phyloP scores from a whole-genome alignment of 2,888 invertebrate species.

The Athalia rosae region DNA sequence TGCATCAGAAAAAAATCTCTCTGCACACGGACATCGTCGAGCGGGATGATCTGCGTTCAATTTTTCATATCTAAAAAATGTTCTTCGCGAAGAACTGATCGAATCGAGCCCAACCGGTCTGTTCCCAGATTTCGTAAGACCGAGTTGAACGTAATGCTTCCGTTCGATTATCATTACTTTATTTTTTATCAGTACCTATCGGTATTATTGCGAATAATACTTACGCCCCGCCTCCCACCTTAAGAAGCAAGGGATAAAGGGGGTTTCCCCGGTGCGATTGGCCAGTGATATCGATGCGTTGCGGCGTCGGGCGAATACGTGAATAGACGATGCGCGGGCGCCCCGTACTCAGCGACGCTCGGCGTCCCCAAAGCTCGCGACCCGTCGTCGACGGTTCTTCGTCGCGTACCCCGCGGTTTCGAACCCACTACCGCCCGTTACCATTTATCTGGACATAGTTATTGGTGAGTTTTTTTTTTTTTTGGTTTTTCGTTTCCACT shows the following conservation, averaged over 20 bases:
- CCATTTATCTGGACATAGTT: slow-evolving; percentile 71
- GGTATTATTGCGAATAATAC: slow-evolving; percentile 38
- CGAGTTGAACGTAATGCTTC: not conserved
- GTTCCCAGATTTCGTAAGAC: not conserved
- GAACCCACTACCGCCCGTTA: slow-evolving; percentile 68
- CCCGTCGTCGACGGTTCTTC: slow-evolving; percentile 68
- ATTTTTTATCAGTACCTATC: slow-evolving; percentile 7
- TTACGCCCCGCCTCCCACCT: slow-evolving; percentile 71
- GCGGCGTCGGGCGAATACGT: slow-evolving; percentile 59
- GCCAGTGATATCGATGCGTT: slow-evolving; percentile 76
- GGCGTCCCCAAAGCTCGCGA: slow-evolving; percentile 69
- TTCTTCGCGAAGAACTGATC: too few relatives aligned
- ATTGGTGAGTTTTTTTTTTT: slow-evolving; percentile 69
- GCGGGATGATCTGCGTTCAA: too few relatives aligned
- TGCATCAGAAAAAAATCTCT: too few relatives aligned
- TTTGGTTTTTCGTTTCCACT: not conserved
- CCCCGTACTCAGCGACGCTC: slow-evolving; percentile 73
- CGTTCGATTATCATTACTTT: slow-evolving; percentile 30
- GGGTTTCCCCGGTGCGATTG: slow-evolving; percentile 56
- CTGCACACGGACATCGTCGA: too few relatives aligned
- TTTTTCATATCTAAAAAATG: too few relatives aligned
- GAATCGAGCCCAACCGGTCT: too few relatives aligned
- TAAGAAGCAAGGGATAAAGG: not conserved
- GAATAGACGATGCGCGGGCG: slow-evolving; percentile 59
- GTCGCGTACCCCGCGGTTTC: slow-evolving; percentile 70